Percentiles rank a stretch among this genome's conserved stretches.
Conservation (phyloP, 2,888 invertebrate genomes). For the Drosophila putrida region DNA sequence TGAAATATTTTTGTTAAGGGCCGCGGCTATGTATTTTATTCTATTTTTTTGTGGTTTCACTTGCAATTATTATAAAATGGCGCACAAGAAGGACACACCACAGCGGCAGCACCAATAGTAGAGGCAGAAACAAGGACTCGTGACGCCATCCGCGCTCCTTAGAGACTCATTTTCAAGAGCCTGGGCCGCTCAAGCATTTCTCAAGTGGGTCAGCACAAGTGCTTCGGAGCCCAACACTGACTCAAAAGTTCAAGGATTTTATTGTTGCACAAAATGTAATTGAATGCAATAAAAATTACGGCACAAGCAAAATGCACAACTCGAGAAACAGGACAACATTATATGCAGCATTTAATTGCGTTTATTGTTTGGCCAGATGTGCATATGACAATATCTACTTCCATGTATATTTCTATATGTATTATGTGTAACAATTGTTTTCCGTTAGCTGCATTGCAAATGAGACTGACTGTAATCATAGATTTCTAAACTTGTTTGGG, state of each 20-base stretch:
- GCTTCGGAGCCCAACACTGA: slow-evolving; percentile 41
- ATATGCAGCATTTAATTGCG: slow-evolving; percentile 67
- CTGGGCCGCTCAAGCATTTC: slow-evolving; percentile 61
- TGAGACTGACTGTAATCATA: too few relatives aligned
- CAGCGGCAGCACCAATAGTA: slow-evolving; percentile 11
- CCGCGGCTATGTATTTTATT: slow-evolving; percentile 38
- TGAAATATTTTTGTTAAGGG: slow-evolving; percentile 67
- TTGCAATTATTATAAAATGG: slow-evolving; percentile 79
- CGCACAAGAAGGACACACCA: slow-evolving; percentile 62
- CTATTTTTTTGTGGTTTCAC: slow-evolving; percentile 61
- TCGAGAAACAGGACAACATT: slow-evolving; percentile 32
- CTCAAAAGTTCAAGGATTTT: slow-evolving; percentile 73
- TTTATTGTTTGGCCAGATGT: slow-evolving; percentile 47
- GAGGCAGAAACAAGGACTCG: slow-evolving; percentile 41
- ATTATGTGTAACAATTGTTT: background rate
- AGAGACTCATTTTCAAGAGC: slow-evolving; percentile 78
- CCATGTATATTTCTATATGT: background rate
- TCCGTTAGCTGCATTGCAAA: slow-evolving; percentile 1
- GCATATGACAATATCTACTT: background rate
- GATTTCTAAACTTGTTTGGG: background rate
- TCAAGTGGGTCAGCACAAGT: slow-evolving; percentile 73
- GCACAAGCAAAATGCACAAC: slow-evolving; percentile 28
- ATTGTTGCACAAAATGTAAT: slow-evolving; percentile 75
- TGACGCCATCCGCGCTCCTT: slow-evolving; percentile 68
- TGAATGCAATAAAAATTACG: slow-evolving; percentile 73